Base-by-base conservation (phyloP, 2,797 vertebrate genomes). In the Cuniculus paca region DNA sequence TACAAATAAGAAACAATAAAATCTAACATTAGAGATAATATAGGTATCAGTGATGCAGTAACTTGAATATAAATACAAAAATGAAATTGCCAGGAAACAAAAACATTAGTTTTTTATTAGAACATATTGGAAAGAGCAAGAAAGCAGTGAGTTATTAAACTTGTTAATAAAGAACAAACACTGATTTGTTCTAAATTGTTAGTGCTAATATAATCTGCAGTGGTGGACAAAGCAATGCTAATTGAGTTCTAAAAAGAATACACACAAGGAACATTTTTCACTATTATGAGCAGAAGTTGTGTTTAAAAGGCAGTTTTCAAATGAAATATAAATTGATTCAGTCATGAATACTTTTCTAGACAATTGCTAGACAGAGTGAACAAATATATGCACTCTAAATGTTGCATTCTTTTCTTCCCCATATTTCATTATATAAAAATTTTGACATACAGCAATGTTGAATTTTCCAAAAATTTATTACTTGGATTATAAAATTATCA, bases 51-150 rank as follows among this genome's bases (percentile, higher is more conserved):
- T 87, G 74, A 60, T 45, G 5, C 1, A 60, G 1, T 70, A 96
- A 96, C 91, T 97, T 97, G 91, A 98, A 97, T 79, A 96, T 74
- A 26, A 95, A 97, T 72, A 70, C 79, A 89, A 82, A 97, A 97
- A 83, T 70, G 96, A 96, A 96, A 97, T 91, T 88, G 42, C 77
- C 74, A 91, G 87, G 86, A 97, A 95, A 86, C 45, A 88, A 58
- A 97, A 39, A 97, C 78, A 77, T 97, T 93, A 98, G 48, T 20
- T 97, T 98, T 98, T 95, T 98, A 98, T 97, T 90, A 28, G 94
- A 97, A 97, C 10, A 82, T 26, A 97, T 0, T 97, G 75, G 61
- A 96, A 90, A 14, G 34, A 54, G 34, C 89, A 72, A 95, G 60
- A 97, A 98, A 96, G 83, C 3, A 31, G 54, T 8, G 96, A 96